Conservation (phyloP, 35 echinoderm and acorn worm genomes). For the Acanthaster planci region DNA sequence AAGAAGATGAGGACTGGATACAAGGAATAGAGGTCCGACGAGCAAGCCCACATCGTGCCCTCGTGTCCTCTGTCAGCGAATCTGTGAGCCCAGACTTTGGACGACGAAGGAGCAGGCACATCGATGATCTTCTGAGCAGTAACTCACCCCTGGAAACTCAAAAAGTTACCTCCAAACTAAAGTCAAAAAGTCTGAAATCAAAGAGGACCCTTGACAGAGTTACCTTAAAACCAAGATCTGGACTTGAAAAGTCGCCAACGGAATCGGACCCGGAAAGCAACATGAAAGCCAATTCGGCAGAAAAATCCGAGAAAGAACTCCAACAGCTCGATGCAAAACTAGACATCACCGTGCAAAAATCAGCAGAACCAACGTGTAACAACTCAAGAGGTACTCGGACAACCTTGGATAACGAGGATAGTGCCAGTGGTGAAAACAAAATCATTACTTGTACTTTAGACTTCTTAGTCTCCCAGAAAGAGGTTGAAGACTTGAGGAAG, state of each 20-base stretch:
- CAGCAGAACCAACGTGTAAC: not conserved
- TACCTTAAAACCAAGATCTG: not conserved
- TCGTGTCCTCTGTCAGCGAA: not conserved
- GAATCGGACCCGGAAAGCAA: not conserved
- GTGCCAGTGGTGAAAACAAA: not conserved
- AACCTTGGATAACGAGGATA: not conserved
- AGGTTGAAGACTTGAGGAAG: not conserved
- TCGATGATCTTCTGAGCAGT: not conserved
- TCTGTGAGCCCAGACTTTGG: not conserved
- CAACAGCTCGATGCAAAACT: not conserved
- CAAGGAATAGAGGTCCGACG: slow-evolving; percentile 4
- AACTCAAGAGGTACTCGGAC: not conserved
- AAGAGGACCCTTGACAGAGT: too few species aligned
- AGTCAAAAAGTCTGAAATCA: too few species aligned
- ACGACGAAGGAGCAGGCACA: not conserved
- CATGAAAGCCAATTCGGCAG: not conserved
- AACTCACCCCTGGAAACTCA: not conserved
- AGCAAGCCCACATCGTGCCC: not conserved
- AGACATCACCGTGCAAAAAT: not conserved
- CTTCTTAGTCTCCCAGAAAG: not conserved
- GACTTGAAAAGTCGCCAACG: not conserved
- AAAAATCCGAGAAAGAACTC: not conserved
- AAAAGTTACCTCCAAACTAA: too few species aligned
- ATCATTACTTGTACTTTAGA: not conserved
- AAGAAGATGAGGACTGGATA: not conserved